Evolutionary conservation across 1,140 invertebrate species (phyloP).

Genomic region (Anoplolepis gracilipes): DNA sequence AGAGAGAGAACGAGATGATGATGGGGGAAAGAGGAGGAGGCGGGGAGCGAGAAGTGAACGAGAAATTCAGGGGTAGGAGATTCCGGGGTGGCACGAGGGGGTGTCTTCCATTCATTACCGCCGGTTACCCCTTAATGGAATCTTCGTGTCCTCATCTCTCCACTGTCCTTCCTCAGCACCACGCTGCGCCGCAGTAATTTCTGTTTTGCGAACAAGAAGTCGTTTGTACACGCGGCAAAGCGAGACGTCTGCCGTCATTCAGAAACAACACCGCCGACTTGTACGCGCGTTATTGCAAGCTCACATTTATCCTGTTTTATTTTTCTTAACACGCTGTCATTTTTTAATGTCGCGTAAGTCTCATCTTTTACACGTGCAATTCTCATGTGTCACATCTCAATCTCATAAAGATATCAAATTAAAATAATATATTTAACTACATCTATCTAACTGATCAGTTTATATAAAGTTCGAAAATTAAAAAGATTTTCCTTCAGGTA

Average conservation of each 20-base stretch:
- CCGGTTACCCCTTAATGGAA: constrained; percentile 84
- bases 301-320: constrained; percentile 54
- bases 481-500: not conserved
- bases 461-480: not conserved
- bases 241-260: constrained; percentile 61
- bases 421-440: not conserved
- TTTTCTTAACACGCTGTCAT: not conserved
- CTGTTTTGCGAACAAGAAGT: constrained; percentile 80
- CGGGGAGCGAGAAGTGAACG: constrained; percentile 63
- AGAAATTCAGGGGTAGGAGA: constrained; percentile 70
- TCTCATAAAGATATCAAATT: not conserved
- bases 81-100: constrained; percentile 65
- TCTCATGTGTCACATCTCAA: not conserved
- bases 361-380: not conserved
- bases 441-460: not conserved
- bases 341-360: not conserved
- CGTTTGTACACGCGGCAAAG: constrained; percentile 74
- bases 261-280: constrained; percentile 62
- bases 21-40: constrained; percentile 65
- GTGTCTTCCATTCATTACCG: constrained; percentile 84
- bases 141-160: constrained; percentile 84
- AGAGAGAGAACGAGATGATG: constrained; percentile 3
- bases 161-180: constrained; percentile 75
- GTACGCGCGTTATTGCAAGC: constrained; percentile 59
- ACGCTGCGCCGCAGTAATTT: constrained; percentile 79